A percentile compares a stretch with the other conserved stretches of the same genome.
These are phyloP conservation scores for Tetanocera ferruginea DNA, from an alignment of 2,888 invertebrate species.

Conservation along the genomic window DNA sequence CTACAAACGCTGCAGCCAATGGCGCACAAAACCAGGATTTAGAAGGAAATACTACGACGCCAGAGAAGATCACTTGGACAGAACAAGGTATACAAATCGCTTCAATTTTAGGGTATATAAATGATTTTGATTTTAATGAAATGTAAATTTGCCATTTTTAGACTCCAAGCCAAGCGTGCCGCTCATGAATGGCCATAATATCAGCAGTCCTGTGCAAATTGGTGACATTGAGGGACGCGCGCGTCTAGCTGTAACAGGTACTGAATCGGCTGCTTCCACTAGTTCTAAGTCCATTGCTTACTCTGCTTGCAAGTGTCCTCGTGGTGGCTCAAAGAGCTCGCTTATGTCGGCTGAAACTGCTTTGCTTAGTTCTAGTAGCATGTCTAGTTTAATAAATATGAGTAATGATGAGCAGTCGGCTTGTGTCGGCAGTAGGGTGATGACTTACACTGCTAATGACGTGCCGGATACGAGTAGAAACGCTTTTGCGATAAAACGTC, in stretches of 20 bases:
- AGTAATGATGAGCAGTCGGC: conserved; percentile 38
- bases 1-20: conserved; percentile 7
- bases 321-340: conserved; percentile 55
- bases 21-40: conserved; percentile 34
- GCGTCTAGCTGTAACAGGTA: conserved; percentile 58
- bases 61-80: conserved; percentile 28
- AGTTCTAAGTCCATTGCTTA: conserved; percentile 42
- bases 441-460: conserved; percentile 31
- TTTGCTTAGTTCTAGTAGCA: conserved; percentile 57
- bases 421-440: conserved; percentile 29
- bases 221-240: conserved; percentile 51
- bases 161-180: conserved; percentile 49
- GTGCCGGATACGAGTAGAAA: conserved; percentile 32
- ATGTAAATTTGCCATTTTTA: conserved; percentile 33
- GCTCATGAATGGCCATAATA: conserved; percentile 54
- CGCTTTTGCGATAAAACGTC: conserved; percentile 55
- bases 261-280: conserved; percentile 51
- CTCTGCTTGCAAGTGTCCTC: conserved; percentile 44
- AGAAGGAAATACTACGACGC: conserved; percentile 34
- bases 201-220: conserved; percentile 2
- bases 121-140: background rate
- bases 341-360: conserved; percentile 54
- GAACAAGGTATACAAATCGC: conserved; percentile 1
- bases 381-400: conserved; percentile 49
- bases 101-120: background rate